A percentile compares a stretch with the other conserved stretches of the same genome.
Conservation (phyloP, 2,888 invertebrate species). For the Dichetophora obliterata region DNA sequence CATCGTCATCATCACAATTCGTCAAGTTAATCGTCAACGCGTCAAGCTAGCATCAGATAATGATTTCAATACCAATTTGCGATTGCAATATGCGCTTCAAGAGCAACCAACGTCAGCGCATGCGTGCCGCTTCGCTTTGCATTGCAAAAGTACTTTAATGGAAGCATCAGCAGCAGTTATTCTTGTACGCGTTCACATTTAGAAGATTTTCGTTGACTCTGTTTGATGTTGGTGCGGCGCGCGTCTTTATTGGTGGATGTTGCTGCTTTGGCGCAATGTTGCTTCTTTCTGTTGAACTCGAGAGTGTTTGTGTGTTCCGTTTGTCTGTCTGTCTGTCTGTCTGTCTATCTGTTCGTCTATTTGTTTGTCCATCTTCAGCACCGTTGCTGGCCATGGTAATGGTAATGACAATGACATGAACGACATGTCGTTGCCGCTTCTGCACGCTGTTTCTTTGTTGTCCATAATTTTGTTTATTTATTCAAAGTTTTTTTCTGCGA, state of each 20-base stretch:
- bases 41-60: constrained; percentile 55
- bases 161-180: neutral
- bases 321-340: constrained; percentile 19
- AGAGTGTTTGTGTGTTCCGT: constrained; percentile 43
- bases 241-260: neutral
- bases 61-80: constrained; percentile 55
- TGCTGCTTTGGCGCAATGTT: constrained; percentile 37
- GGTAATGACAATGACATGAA: constrained; percentile 47
- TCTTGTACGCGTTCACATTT: neutral
- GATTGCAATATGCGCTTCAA: constrained; percentile 49
- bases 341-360: constrained; percentile 42
- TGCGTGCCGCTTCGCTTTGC: constrained; percentile 25
- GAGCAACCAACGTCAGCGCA: constrained; percentile 20
- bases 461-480: neutral
- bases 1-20: constrained; percentile 48
- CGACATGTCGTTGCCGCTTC: constrained; percentile 49
- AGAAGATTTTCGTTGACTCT: constrained; percentile 30
- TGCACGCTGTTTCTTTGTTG: neutral
- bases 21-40: constrained; percentile 57
- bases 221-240: constrained; percentile 43
- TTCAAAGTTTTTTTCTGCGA: neutral
- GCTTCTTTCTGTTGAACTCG: no score
- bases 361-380: constrained; percentile 30
- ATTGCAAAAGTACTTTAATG: neutral
- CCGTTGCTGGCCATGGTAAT: constrained; percentile 25